phyloP scores from a whole-genome alignment of 2,888 invertebrate species.

The Tetragonula carbonaria region DNA sequence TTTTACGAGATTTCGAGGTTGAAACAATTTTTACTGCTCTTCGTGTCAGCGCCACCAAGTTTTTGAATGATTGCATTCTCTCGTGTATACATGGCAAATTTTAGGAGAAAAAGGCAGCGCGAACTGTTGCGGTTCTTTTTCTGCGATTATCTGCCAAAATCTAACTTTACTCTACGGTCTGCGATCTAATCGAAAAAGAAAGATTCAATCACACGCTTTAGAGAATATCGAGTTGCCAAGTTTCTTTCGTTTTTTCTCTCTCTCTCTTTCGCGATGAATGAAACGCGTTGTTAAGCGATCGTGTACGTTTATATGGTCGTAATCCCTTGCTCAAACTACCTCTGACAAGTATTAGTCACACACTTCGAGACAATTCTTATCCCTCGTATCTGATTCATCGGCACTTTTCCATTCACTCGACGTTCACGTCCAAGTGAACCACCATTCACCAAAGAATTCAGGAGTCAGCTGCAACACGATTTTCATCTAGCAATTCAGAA shows the following conservation, averaged over 20 bases:
- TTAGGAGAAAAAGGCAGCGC: too few species aligned
- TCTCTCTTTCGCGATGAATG: not conserved
- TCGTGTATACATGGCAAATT: not conserved
- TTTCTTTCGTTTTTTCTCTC: not conserved
- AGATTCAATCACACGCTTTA: not conserved
- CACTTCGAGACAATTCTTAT: not conserved
- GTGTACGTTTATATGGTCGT: not conserved
- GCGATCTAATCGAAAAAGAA: not conserved
- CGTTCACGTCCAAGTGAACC: not conserved
- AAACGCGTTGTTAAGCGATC: constrained; percentile 2
- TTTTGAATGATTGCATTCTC: not conserved
- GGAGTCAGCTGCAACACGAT: not conserved
- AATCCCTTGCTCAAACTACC: constrained; percentile 1
- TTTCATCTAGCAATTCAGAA: not conserved
- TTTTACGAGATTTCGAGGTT: not conserved
- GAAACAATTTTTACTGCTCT: not conserved
- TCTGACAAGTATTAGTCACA: constrained; percentile 4
- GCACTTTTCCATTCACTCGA: not conserved
- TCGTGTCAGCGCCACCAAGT: not conserved
- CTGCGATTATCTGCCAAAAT: too few species aligned
- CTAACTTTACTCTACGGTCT: too few species aligned
- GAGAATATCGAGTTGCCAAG: not conserved
- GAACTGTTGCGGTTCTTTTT: too few species aligned
- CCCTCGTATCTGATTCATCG: constrained; percentile 6
- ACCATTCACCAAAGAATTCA: not conserved